Conservation (phyloP, 2,113 vertebrate species). For the Galeopterus variegatus region DNA sequence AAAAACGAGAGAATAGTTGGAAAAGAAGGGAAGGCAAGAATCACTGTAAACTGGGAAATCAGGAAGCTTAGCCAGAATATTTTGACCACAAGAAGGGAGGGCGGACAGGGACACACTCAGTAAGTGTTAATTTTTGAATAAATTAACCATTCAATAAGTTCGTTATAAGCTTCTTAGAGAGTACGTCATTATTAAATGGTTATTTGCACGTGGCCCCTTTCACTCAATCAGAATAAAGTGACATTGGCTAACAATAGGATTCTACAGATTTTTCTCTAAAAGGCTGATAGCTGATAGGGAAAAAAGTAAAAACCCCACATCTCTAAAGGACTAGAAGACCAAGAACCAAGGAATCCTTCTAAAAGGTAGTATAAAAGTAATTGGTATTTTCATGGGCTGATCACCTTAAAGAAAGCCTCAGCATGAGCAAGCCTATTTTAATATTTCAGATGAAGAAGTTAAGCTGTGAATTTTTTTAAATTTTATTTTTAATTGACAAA, state of each 20-base stretch:
- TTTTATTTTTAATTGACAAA: slow-evolving; percentile 3
- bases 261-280: slow-evolving; percentile 56
- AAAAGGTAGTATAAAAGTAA: not conserved
- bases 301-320: not conserved
- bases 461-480: not conserved
- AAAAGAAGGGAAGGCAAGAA: slow-evolving; percentile 33
- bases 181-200: slow-evolving; percentile 35
- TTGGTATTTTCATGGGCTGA: not conserved
- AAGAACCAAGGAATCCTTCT: not conserved
- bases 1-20: slow-evolving; percentile 51
- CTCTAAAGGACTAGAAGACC: slow-evolving; percentile 21
- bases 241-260: slow-evolving; percentile 19
- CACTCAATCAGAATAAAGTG: slow-evolving; percentile 57
- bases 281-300: not conserved
- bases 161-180: slow-evolving; percentile 50
- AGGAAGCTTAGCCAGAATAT: slow-evolving; percentile 57
- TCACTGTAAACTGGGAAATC: not conserved
- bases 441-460: slow-evolving; percentile 20
- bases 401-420: not conserved
- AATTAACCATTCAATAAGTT: slow-evolving; percentile 47
- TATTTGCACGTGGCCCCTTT: slow-evolving; percentile 12
- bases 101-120: not conserved
- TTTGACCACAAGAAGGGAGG: slow-evolving; percentile 20
- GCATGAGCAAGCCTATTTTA: not conserved
- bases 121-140: slow-evolving; percentile 5